Evolutionary conservation across 2,888 invertebrate genomes (phyloP).

Genomic region (Drosophila pseudotakahashii): DNA sequence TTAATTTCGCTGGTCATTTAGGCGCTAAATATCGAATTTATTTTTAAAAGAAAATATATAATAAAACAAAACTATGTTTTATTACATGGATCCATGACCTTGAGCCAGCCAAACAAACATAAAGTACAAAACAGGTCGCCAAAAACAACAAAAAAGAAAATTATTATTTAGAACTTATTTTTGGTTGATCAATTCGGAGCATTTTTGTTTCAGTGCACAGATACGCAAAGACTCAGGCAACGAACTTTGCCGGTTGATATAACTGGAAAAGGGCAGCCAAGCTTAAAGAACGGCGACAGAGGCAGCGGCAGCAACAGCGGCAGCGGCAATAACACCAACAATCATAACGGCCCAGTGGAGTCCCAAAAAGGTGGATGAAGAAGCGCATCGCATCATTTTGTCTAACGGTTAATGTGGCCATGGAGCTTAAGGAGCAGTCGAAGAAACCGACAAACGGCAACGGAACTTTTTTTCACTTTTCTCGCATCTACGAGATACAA

Average conservation of each 20-base stretch:
- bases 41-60: no score
- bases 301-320: background rate
- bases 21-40: no score
- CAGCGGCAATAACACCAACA: constrained; percentile 16
- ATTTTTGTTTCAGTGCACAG: constrained; percentile 4
- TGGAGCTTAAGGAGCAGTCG: constrained; percentile 48
- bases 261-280: constrained; percentile 38
- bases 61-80: no score
- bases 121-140: no score
- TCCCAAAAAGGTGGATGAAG: constrained; percentile 51
- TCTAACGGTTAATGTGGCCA: constrained; percentile 66
- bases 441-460: constrained; percentile 37
- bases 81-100: no score
- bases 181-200: no score
- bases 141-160: no score
- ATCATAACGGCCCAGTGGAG: constrained; percentile 68
- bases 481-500: constrained; percentile 61
- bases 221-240: constrained; percentile 33
- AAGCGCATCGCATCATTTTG: constrained; percentile 61
- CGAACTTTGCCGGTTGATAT: constrained; percentile 34
- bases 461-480: constrained; percentile 77
- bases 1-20: constrained; percentile 27
- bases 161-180: no score
- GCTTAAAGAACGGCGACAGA: constrained; percentile 28
- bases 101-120: no score